A percentile compares a stretch with the other conserved stretches of the same genome.
These are phyloP conservation scores for Raphicerus campestris DNA, from an alignment of 2,113 vertebrate genomes.

Conservation along the genomic window DNA sequence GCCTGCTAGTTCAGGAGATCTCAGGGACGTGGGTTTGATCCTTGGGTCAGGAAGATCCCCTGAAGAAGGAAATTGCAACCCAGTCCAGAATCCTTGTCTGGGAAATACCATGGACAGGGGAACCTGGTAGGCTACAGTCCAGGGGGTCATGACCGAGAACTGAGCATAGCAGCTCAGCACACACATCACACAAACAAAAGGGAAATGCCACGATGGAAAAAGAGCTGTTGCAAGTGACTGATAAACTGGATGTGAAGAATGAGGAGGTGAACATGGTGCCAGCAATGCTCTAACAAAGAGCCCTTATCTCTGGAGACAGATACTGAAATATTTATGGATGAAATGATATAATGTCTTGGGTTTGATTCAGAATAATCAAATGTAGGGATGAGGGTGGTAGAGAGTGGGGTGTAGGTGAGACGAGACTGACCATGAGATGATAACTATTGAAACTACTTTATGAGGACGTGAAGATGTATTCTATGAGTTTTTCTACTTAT, in stretches of 20 bases:
- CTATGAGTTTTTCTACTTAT: neutral
- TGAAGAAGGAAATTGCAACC: neutral
- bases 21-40: neutral
- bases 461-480: neutral
- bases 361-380: neutral
- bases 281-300: neutral
- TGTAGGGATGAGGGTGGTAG: neutral
- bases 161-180: neutral
- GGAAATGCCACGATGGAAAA: neutral
- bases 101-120: neutral
- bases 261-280: neutral
- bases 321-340: constrained; percentile 14
- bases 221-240: neutral
- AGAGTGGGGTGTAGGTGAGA: neutral
- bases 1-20: neutral
- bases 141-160: neutral
- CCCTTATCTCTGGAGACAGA: neutral
- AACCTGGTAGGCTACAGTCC: neutral
- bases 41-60: neutral
- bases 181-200: neutral
- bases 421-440: neutral
- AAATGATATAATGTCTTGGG: neutral
- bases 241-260: constrained; percentile 6
- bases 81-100: neutral
- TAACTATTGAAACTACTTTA: neutral